phyloP scores from a whole-genome alignment of 2,113 vertebrate species.

The Xiphophorus maculatus region DNA sequence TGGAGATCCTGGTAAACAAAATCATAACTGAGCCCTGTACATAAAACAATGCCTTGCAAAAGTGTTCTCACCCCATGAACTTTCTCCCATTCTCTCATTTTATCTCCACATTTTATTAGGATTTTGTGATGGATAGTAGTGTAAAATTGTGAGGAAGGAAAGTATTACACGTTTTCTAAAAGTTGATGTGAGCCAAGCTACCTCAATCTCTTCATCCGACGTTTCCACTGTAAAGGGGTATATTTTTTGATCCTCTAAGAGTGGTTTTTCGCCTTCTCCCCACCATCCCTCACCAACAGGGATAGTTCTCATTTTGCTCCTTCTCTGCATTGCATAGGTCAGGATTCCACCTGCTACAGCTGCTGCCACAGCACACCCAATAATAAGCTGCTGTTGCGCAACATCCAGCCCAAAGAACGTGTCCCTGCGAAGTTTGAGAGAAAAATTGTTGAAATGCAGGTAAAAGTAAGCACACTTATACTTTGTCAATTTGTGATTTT shows the following conservation, averaged over 20 bases:
- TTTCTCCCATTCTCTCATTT: no score
- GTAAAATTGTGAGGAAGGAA: no score
- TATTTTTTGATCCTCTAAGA: slow-evolving; percentile 76
- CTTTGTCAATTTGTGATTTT: not conserved
- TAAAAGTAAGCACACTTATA: not conserved
- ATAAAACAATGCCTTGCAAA: not conserved
- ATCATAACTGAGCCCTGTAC: not conserved
- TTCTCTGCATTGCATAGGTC: slow-evolving; percentile 72
- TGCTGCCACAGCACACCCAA: slow-evolving; percentile 75
- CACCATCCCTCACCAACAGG: slow-evolving; percentile 88
- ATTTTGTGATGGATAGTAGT: no score
- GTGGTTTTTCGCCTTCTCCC: slow-evolving; percentile 75
- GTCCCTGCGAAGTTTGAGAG: slow-evolving; percentile 52
- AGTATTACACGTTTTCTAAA: not conserved
- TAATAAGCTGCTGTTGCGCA: slow-evolving; percentile 56
- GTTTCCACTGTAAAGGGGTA: slow-evolving; percentile 79
- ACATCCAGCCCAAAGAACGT: slow-evolving; percentile 60
- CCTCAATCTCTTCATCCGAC: slow-evolving; percentile 83
- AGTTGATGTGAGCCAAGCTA: slow-evolving; percentile 38
- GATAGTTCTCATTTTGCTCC: slow-evolving; percentile 72
- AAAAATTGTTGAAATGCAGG: not conserved
- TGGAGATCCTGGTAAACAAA: slow-evolving; percentile 81
- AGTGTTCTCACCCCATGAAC: not conserved
- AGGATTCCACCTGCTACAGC: slow-evolving; percentile 80
- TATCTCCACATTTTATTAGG: no score